Conservation (phyloP, 2,888 invertebrate species). For the Drosophila flavopinicola region DNA sequence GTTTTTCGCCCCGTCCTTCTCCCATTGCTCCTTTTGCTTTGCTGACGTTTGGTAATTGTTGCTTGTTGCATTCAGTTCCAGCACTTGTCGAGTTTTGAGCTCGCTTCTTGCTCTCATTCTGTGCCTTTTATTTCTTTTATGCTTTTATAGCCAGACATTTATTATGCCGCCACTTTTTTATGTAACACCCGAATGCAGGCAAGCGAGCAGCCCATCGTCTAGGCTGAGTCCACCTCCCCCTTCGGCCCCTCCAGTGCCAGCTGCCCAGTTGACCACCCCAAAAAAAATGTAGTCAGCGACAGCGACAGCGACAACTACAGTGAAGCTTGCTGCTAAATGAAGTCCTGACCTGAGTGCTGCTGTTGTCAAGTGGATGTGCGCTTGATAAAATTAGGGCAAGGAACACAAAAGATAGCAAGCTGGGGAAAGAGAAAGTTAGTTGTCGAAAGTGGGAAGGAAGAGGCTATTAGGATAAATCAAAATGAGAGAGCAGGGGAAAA, state of each 20-base stretch:
- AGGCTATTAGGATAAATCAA: too few species aligned
- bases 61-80: conserved; percentile 71
- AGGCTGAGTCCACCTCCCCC: conserved; percentile 33
- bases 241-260: conserved; percentile 42
- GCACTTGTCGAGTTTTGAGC: conserved; percentile 44
- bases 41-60: conserved; percentile 66
- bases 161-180: conserved; percentile 42
- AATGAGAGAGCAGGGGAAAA: too few species aligned
- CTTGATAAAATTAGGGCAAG: not conserved
- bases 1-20: conserved; percentile 8
- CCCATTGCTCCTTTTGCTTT: not conserved
- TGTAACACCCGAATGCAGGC: conserved; percentile 37
- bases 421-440: not conserved
- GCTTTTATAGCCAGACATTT: conserved; percentile 32
- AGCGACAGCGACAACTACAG: conserved; percentile 41
- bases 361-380: conserved; percentile 16
- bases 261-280: conserved; percentile 45
- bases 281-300: conserved; percentile 19
- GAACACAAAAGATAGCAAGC: conserved; percentile 2
- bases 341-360: conserved; percentile 38
- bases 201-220: conserved; percentile 25
- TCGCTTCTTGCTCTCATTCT: conserved; percentile 19
- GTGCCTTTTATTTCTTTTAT: conserved; percentile 11
- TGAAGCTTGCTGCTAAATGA: conserved; percentile 42
- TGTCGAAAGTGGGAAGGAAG: not conserved